These are phyloP conservation scores for Venusia cambrica DNA, from an alignment of 2,888 invertebrate genomes.

Conservation along the genomic window DNA sequence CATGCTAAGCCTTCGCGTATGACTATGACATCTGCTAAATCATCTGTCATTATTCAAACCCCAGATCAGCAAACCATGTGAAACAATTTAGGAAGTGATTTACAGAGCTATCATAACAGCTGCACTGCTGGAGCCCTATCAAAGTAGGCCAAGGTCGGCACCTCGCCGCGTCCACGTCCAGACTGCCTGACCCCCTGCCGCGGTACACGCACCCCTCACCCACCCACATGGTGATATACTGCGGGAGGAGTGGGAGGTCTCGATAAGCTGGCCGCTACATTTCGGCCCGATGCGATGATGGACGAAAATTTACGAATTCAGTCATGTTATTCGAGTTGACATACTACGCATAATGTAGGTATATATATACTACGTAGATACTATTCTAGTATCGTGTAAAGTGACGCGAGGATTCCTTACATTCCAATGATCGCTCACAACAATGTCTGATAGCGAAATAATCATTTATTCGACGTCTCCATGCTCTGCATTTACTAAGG, in stretches of 20 bases:
- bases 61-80: conserved; percentile 19
- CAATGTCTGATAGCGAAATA: no score
- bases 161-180: conserved; percentile 47
- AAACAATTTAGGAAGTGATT: conserved; percentile 58
- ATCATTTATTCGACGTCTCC: no score
- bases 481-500: no score
- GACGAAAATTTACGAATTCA: conserved; percentile 53
- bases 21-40: no score
- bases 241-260: conserved; percentile 40
- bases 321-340: conserved; percentile 29
- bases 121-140: conserved; percentile 46
- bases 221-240: conserved; percentile 17
- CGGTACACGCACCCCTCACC: conserved; percentile 36
- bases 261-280: conserved; percentile 35
- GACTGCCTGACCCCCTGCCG: conserved; percentile 46
- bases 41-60: no score
- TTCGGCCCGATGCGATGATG: conserved; percentile 43
- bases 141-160: conserved; percentile 68
- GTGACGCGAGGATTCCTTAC: no score
- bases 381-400: no score
- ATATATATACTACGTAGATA: neutral
- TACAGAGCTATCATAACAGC: conserved; percentile 49
- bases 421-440: no score
- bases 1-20: no score
- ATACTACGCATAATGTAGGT: conserved; percentile 1